Evolutionary conservation across 2,888 invertebrate genomes (phyloP).

Genomic region (Heliconius sara): DNA sequence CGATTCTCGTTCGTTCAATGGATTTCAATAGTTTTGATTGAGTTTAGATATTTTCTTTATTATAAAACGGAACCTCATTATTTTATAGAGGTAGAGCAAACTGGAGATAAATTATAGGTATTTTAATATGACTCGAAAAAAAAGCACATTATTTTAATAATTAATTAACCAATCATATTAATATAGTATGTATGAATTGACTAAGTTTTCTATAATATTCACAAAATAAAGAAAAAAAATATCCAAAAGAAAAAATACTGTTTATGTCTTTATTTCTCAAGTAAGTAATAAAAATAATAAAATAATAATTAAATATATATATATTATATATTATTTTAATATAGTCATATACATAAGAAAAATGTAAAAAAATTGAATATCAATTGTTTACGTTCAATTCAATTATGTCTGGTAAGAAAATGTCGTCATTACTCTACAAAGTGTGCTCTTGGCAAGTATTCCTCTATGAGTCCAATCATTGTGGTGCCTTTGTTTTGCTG

Average conservation of each 20-base stretch:
- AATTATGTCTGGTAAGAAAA: constrained; percentile 40
- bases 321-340: too few relatives aligned
- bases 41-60: constrained; percentile 5
- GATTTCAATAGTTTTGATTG: constrained; percentile 12
- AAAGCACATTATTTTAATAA: too few relatives aligned
- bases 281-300: too few relatives aligned
- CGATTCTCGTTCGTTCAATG: neutral
- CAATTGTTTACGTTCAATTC: neutral
- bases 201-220: too few relatives aligned
- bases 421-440: constrained; percentile 42
- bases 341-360: neutral
- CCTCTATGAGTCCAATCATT: constrained; percentile 50
- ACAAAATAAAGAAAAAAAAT: too few relatives aligned
- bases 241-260: too few relatives aligned
- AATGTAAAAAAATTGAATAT: neutral
- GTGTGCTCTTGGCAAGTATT: constrained; percentile 57
- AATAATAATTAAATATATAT: too few relatives aligned
- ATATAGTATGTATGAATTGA: too few relatives aligned
- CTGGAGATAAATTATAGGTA: neutral
- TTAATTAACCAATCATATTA: too few relatives aligned
- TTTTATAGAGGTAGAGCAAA: neutral
- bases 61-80: constrained; percentile 12
- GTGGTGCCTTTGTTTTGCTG: constrained; percentile 44
- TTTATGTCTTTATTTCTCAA: neutral
- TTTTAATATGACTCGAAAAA: neutral